phyloP scores from a whole-genome alignment of 2,797 vertebrate species.

The Acanthurus leucopareius region DNA sequence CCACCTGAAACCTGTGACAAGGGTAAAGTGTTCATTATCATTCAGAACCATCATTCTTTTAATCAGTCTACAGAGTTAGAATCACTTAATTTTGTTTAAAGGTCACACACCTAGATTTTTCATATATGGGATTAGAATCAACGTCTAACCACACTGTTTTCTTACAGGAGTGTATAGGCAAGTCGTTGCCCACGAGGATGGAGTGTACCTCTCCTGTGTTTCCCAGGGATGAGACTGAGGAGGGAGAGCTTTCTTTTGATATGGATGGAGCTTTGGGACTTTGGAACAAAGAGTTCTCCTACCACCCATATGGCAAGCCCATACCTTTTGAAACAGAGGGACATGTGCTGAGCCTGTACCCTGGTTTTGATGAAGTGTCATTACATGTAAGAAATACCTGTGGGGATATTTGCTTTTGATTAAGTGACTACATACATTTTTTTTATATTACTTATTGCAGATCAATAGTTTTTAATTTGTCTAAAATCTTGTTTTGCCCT shows the following conservation, averaged over 20 bases:
- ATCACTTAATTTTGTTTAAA: not conserved
- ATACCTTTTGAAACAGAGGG: constrained; percentile 84
- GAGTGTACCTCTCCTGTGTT: constrained; percentile 88
- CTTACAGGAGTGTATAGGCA: constrained; percentile 86
- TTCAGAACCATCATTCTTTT: not conserved
- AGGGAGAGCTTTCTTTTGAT: constrained; percentile 87
- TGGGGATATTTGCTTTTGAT: not conserved
- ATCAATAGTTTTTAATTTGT: not conserved
- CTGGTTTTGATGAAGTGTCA: constrained; percentile 87
- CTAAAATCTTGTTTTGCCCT: not conserved
- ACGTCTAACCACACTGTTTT: constrained; percentile 2
- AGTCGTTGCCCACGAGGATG: constrained; percentile 75
- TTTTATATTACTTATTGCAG: not conserved
- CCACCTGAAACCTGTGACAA: constrained; percentile 80
- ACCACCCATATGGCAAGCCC: constrained; percentile 85
- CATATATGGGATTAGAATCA: not conserved
- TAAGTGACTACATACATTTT: not conserved
- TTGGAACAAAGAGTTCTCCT: constrained; percentile 85
- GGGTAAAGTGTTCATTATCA: constrained; percentile 65
- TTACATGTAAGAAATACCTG: constrained; percentile 85
- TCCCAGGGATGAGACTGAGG: constrained; percentile 79
- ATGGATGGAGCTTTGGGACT: constrained; percentile 87
- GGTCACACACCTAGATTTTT: not conserved
- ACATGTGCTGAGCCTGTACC: constrained; percentile 82
- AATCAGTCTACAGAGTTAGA: not conserved